Base-by-base conservation (phyloP, 1,140 invertebrate species). In the Andricus grossulariae region DNA sequence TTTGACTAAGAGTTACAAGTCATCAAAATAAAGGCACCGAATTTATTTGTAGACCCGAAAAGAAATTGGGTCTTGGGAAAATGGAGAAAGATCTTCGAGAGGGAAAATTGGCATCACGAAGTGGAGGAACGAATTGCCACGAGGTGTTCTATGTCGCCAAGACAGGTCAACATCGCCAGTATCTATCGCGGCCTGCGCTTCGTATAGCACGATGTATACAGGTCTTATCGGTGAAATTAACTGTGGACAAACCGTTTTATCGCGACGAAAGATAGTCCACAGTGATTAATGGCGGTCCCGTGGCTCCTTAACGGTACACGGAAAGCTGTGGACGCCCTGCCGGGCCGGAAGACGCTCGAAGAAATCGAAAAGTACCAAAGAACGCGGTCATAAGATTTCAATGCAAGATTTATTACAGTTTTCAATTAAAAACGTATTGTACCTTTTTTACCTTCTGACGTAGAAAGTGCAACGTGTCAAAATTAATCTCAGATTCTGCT, bases 171-270 rank as follows among this genome's bases (percentile, higher is more conserved):
- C 15, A 71, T n/a, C 15, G 19, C 39, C 45, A 79, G 52, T 75
- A 71, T 71, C 66, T 75, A 75, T 76, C 18, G 51, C 50, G 55
- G 70, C n/a, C 51, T 54, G 75, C 52, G 54, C 75, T 76, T 72
- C 70, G 70, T 57, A 66, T 66, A 50, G 60, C 70, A 54, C 75
- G 70, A 76, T 76, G 71, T 66, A 72, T 73, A 71, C 70, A 73
- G 25, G 72, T 49, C 73, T 78, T 83, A 81, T 81, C 77, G 75
- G 66, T 73, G 80, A 81, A 81, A 83, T 83, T 80, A 83, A 81
- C 74, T 72, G 72, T 76, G 75, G 76, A 81, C 82, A 83, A 83
- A 83, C 82, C 72, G 74, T 78, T 83, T 81, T 81, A 80, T 80
- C 83, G 54, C 73, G 73, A 75, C 60, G 54, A 51, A 78, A 75